These are phyloP conservation scores for Cygnus olor DNA, from an alignment of 2,797 vertebrate genomes.

Conservation along the genomic window DNA sequence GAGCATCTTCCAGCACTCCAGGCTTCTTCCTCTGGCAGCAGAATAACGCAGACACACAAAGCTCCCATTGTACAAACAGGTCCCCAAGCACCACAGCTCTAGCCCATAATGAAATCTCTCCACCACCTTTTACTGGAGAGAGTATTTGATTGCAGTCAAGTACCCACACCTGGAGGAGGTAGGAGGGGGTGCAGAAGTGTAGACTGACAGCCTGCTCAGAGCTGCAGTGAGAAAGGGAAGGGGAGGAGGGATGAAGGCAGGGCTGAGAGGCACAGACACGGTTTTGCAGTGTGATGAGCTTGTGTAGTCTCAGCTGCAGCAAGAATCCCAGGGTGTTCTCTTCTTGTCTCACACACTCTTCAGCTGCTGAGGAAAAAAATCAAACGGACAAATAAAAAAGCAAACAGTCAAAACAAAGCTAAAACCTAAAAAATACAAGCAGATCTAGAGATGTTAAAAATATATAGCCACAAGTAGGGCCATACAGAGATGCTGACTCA, in stretches of 20 bases:
- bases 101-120: not conserved
- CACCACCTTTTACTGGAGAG: not conserved
- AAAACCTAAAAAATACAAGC: not conserved
- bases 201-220: not conserved
- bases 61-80: not conserved
- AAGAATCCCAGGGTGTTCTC: not conserved
- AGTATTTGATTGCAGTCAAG: not conserved
- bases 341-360: too few relatives aligned
- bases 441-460: not conserved
- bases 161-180: not conserved
- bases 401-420: not conserved
- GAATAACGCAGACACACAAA: not conserved
- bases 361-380: not conserved
- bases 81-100: not conserved
- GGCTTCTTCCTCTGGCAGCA: not conserved
- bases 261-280: rapidly evolving
- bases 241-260: not conserved
- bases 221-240: not conserved
- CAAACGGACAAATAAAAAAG: rapidly evolving
- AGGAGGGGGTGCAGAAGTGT: not conserved
- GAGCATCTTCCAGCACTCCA: slow-evolving; percentile 21
- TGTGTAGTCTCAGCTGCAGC: not conserved
- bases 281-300: not conserved
- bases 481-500: not conserved
- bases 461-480: too few relatives aligned